These are phyloP conservation scores for Chrysolina haemoptera DNA, from an alignment of 2,888 invertebrate species.

Conservation along the genomic window DNA sequence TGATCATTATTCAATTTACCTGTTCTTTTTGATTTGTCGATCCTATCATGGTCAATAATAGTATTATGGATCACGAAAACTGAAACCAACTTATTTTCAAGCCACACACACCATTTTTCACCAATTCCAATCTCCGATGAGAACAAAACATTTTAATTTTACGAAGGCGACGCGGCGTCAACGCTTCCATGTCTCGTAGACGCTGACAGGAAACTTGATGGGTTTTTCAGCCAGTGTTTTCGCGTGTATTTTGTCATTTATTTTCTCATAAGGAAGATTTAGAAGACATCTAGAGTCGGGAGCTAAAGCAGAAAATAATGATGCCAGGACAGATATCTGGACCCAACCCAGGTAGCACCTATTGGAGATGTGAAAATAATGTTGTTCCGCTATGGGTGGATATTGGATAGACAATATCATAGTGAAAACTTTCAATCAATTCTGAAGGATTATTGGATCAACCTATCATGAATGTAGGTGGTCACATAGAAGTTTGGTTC, in stretches of 20 bases:
- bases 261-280: neutral
- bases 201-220: conserved; percentile 15
- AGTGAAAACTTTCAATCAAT: no score
- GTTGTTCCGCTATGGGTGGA: no score
- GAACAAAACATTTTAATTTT: conserved; percentile 18
- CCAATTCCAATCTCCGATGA: neutral
- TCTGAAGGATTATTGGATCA: no score
- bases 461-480: no score
- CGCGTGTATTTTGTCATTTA: neutral
- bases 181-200: conserved; percentile 10
- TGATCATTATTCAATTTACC: neutral
- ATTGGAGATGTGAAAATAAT: no score
- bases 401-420: no score
- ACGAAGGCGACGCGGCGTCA: neutral
- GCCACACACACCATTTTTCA: neutral
- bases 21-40: neutral
- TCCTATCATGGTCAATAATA: neutral
- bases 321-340: neutral
- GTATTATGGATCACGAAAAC: neutral
- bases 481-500: no score
- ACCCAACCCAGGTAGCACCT: no score
- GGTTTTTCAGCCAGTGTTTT: conserved; percentile 6
- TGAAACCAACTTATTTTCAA: neutral
- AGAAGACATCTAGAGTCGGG: neutral
- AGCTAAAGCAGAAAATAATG: neutral